Base-by-base conservation (phyloP, 2,888 invertebrate genomes). In the Tineola bisselliella region DNA sequence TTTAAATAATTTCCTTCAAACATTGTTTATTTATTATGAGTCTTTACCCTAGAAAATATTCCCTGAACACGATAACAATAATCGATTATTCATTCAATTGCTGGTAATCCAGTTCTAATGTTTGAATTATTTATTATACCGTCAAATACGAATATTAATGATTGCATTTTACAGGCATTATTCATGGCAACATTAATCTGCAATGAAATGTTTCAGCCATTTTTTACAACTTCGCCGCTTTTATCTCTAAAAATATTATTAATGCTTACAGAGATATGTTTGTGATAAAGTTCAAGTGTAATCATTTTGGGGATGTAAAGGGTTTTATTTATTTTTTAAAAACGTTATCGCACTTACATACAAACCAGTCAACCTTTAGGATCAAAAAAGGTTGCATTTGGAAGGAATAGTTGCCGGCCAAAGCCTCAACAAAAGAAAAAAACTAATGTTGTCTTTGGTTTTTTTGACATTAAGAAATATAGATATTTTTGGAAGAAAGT, bases 131-230 rank as follows among this genome's bases (percentile, higher is more conserved):
- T 48, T 48, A 48, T 48, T 15, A 17, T 10, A 48, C 15, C 48
- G 48, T 17, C 48, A 48, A 48, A 48, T 48, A 48, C 15, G 15
- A 48, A 48, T 48, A 48, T 48, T 48, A 48, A 48, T 48, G 48
- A n/a, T 48, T 48, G 48, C 48, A 48, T 48, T 48, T n/a, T 15
- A 15, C 13, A 17, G 17, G 48, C 48, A 48, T 48, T 48, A 48
- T 15, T 48, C 48, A 48, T 48, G n/a, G 48, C 15, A 15, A 48
- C 48, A 15, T 48, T 48, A 48, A 48, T 48, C 48, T 17, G 17
- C 48, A 48, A 48, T 48, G 48, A 48, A 48, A 48, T 48, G 48
- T 48, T 48, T 48, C 3, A 13, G 15, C 48, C 48, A 48, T 48
- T 48, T 48, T 48, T 48, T 48, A 48, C 25, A 25, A 25, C 48